Evolutionary conservation across 2,888 invertebrate species (phyloP).

Genomic region (Pegoplata infirma): DNA sequence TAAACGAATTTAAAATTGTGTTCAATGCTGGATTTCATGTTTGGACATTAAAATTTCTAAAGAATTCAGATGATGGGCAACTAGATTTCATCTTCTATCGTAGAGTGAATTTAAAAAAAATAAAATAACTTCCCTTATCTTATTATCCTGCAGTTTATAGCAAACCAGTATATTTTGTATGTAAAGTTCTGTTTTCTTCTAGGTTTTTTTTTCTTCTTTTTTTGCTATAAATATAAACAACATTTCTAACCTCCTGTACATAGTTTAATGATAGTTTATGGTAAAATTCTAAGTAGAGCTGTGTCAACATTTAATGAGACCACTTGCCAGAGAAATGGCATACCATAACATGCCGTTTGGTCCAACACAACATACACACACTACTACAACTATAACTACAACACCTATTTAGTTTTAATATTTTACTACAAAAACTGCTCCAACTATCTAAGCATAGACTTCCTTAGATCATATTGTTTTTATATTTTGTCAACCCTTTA

Average conservation of each 20-base stretch:
- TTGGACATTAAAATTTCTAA: not conserved
- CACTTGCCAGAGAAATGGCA: conserved; percentile 31
- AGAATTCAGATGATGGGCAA: too few relatives aligned
- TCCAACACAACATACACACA: not conserved
- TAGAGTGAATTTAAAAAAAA: too few relatives aligned
- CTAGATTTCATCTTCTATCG: too few relatives aligned
- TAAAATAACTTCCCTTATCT: not conserved
- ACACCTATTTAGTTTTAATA: not conserved
- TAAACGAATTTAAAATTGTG: too few relatives aligned
- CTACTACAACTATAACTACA: not conserved
- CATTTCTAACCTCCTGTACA: conserved; percentile 27
- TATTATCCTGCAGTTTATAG: not conserved
- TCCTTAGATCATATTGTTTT: too few relatives aligned
- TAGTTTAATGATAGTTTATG: conserved; percentile 35
- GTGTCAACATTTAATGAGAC: conserved; percentile 43
- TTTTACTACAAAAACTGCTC: too few relatives aligned
- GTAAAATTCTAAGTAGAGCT: conserved; percentile 29
- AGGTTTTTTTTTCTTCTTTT: too few relatives aligned
- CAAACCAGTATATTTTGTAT: not conserved
- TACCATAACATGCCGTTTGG: not conserved
- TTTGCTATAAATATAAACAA: not conserved
- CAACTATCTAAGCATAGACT: too few relatives aligned
- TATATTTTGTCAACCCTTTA: too few relatives aligned
- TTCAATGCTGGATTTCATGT: too few relatives aligned
- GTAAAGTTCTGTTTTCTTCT: too few relatives aligned